Conservation (phyloP, 2,113 vertebrate species). For the Mus spicilegus region DNA sequence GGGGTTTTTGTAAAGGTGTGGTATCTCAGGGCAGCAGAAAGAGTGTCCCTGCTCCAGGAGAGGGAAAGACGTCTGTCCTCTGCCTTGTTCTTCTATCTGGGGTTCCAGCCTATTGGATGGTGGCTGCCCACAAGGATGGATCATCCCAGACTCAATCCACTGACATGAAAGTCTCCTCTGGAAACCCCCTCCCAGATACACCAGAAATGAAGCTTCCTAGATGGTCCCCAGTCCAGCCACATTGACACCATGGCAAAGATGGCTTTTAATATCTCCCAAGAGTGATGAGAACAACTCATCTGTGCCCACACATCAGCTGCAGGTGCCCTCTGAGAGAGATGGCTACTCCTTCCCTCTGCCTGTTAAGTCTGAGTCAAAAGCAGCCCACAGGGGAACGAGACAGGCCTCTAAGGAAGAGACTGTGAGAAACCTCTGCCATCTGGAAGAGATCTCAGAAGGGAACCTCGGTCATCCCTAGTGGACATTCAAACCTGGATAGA, state of each 20-base stretch:
- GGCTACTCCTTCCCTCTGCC: neutral
- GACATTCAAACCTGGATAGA: neutral
- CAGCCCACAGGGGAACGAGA: neutral
- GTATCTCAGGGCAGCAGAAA: neutral
- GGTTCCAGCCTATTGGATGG: neutral
- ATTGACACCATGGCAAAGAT: neutral
- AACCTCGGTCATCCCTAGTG: no score
- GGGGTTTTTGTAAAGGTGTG: neutral
- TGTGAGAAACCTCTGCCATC: neutral
- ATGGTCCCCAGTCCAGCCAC: neutral
- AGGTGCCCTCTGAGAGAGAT: neutral
- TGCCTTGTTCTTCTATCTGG: neutral
- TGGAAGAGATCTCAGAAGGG: neutral
- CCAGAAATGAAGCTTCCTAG: no score
- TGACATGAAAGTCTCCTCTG: neutral
- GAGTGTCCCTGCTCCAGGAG: neutral
- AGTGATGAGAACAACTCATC: fast-evolving
- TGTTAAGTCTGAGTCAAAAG: neutral
- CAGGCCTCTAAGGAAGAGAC: neutral
- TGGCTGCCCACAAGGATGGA: neutral
- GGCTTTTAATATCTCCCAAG: neutral
- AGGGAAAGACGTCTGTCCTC: neutral
- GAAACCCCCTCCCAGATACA: neutral
- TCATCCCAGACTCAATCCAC: neutral
- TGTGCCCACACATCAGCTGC: neutral